Base-by-base conservation (phyloP, 1,140 invertebrate species). In the Aphaenogaster rudis region DNA sequence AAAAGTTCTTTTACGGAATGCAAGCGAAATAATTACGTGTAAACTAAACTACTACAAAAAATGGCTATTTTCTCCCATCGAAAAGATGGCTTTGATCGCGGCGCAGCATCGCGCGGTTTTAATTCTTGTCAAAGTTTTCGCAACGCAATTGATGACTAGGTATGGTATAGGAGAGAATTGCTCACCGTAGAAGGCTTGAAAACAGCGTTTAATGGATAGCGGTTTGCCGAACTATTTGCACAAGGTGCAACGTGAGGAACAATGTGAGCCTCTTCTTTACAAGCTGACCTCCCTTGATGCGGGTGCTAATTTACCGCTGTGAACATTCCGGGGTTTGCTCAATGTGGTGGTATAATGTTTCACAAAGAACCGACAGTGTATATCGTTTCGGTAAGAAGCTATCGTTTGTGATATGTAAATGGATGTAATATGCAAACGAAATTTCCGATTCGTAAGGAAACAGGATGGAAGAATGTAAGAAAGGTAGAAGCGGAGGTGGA, bases 121-220 rank as follows among this genome's bases (percentile, higher is more conserved):
- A 78, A 52, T 42, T 78, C n/a, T n/a, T 13, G n/a, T 76, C 57
- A 36, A 64, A 77, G 11, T 63, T 42, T 52, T 9, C 39, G 36
- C 45, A 52, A 61, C 42, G 54, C 45, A 48, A 61, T 82, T 54
- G 42, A 57, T 13, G 17, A 54, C 8, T 36, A 42, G n/a, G 7
- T 33, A 54, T 71, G 50, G 52, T 8, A 42, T 77, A 61, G 39
- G 54, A 42, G 50, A 67, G 50, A 67, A 54, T 67, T 36, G 52
- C 28, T 28, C 28, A 28, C 39, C 21, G 33, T 9, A 6, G 21
- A 28, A 21, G 64, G 57, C 4, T 52, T 88, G 78, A 91, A 90
- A 91, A 91, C 86, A 63, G 52, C 86, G 91, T 88, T 92, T 90
- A 88, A 88, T 88, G 64, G 57, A 71, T 88, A 50, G 86, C 77